Base-by-base conservation (phyloP, 2,797 vertebrate species). In the Acipenser oxyrinchus region DNA sequence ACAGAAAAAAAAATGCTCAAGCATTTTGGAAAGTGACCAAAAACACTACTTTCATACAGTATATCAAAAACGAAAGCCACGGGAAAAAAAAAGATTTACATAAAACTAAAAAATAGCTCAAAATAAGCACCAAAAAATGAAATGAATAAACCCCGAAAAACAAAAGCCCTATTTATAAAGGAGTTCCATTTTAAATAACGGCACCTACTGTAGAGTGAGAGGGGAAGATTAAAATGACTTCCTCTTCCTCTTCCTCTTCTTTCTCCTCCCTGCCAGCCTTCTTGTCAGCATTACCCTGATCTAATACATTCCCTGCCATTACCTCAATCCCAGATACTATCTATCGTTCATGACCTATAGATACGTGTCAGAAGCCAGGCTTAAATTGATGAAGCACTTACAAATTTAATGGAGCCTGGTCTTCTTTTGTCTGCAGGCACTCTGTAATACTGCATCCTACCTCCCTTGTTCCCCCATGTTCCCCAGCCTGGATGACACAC, bases 291-390 rank as follows among this genome's bases (percentile, higher is more conserved):
- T 62, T 62, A 62, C 62, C 60, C 23, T 61, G 49, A 51, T 62
- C 62, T 68, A 62, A 68, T 62, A 53, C 60, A 68, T 62, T 68
- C 23, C 53, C 50, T 68, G 59, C 66, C 60, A 62, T 62, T 68
- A 63, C 62, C 51, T 68, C 59, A 68, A 68, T 68, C 60, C 66
- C 66, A 63, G 66, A 51, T 68, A 50, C 62, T 62, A 68, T 68
- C 53, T 62, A 68, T 68, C 66, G 62, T 68, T 62, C 66, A 68
- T 62, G 66, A 68, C 66, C 62, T 68, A 52, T 55, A 68, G 62
- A 62, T 68, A 68, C 51, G 15, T 68, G 61, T 68, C 66, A 68
- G 58, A 68, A 62, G 49, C 53, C 59, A 51, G 53, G 59, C 55
- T 58, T 58, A 58, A 58, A 58, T 58, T 58, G 11, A 58, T 58